Conservation (phyloP, 2,113 vertebrate species). For the Ramphastos sulfuratus region DNA sequence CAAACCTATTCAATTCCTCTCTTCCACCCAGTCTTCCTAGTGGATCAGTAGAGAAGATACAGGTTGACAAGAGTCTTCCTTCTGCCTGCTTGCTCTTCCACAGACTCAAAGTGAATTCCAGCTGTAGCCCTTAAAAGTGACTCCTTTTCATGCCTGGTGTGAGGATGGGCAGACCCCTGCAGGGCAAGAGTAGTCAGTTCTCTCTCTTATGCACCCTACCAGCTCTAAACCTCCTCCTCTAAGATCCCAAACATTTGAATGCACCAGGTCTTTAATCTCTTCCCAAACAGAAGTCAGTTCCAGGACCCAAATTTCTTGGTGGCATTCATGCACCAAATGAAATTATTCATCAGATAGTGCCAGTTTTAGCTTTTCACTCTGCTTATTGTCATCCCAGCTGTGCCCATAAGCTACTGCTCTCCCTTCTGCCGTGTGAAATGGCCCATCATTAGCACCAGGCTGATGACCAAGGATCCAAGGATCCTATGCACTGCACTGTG, state of each 20-base stretch:
- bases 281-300: background rate
- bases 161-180: background rate
- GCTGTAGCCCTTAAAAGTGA: background rate
- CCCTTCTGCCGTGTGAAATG: background rate
- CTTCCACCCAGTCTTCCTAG: background rate
- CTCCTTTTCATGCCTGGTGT: fast-evolving
- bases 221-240: background rate
- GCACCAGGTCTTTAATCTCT: background rate
- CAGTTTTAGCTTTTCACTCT: background rate
- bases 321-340: background rate
- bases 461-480: background rate
- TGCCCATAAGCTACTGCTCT: background rate
- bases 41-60: background rate
- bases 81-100: background rate
- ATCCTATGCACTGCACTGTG: background rate
- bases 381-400: background rate
- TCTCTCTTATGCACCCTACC: fast-evolving
- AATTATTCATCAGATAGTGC: background rate
- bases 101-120: background rate
- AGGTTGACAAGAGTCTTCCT: background rate
- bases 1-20: background rate
- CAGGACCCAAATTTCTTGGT: background rate
- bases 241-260: background rate
- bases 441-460: background rate
- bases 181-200: background rate